Evolutionary conservation across 2,888 invertebrate species (phyloP).

Genomic region (Agonopterix arenella): DNA sequence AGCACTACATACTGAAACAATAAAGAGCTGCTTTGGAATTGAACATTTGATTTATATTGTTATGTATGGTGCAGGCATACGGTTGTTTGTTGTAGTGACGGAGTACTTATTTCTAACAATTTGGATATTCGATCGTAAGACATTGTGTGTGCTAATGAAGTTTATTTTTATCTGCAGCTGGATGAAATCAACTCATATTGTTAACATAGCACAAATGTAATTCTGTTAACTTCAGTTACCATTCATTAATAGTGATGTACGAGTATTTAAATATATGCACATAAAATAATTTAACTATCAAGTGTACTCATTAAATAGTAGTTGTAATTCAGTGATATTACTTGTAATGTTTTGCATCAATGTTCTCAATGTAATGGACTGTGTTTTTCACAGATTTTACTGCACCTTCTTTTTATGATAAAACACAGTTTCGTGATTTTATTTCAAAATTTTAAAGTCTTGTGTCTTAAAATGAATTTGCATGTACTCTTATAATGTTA

Average conservation of each 20-base stretch:
- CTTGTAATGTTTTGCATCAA: constrained; percentile 31
- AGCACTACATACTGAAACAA: constrained; percentile 16
- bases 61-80: constrained; percentile 8
- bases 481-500: neutral
- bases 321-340: constrained; percentile 60
- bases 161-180: constrained; percentile 5
- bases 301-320: constrained; percentile 39
- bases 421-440: too few species aligned
- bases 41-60: constrained; percentile 14
- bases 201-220: constrained; percentile 34
- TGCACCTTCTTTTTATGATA: constrained; percentile 12
- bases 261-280: constrained; percentile 24
- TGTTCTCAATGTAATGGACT: constrained; percentile 10
- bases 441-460: too few species aligned
- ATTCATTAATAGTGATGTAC: constrained; percentile 31
- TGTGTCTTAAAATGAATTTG: too few species aligned
- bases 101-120: constrained; percentile 12
- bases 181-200: constrained; percentile 5
- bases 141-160: constrained; percentile 17
- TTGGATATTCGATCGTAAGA: constrained; percentile 5
- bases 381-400: constrained; percentile 9
- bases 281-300: constrained; percentile 29
- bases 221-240: constrained; percentile 51
- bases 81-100: constrained; percentile 3
- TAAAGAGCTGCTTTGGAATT: too few species aligned